Evolutionary conservation across 2,888 invertebrate genomes (phyloP).

Genomic region (Stegana nigrithorax): DNA sequence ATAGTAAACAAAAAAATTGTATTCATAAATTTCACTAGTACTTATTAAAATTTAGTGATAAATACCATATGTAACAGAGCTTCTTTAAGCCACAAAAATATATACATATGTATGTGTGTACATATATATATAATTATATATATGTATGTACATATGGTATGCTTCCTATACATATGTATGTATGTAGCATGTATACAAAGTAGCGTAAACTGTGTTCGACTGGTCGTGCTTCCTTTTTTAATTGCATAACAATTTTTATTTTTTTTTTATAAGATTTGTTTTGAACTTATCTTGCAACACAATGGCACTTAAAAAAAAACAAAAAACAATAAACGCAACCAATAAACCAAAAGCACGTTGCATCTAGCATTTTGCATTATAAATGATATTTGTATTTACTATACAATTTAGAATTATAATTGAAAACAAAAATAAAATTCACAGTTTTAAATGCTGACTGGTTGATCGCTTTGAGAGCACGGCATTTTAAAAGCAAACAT

Average conservation of each 20-base stretch:
- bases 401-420: neutral
- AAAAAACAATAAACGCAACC: neutral
- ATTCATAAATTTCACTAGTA: too few species aligned
- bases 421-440: neutral
- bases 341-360: constrained; percentile 4
- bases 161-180: too few species aligned
- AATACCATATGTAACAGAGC: too few species aligned
- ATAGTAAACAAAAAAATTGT: too few species aligned
- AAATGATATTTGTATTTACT: neutral
- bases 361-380: neutral
- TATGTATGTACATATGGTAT: too few species aligned
- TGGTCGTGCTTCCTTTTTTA: neutral
- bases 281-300: neutral
- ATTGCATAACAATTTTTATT: neutral
- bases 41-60: too few species aligned
- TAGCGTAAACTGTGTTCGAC: constrained; percentile 31
- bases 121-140: too few species aligned
- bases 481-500: neutral
- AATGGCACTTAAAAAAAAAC: neutral
- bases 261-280: neutral
- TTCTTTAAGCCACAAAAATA: neutral
- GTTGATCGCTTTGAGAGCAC: constrained; percentile 44
- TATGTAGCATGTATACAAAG: constrained; percentile 19
- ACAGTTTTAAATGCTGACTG: constrained; percentile 67
- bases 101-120: too few species aligned